Evolutionary conservation across 2,797 vertebrate genomes (phyloP).

Genomic region (Myotis vivesi): DNA sequence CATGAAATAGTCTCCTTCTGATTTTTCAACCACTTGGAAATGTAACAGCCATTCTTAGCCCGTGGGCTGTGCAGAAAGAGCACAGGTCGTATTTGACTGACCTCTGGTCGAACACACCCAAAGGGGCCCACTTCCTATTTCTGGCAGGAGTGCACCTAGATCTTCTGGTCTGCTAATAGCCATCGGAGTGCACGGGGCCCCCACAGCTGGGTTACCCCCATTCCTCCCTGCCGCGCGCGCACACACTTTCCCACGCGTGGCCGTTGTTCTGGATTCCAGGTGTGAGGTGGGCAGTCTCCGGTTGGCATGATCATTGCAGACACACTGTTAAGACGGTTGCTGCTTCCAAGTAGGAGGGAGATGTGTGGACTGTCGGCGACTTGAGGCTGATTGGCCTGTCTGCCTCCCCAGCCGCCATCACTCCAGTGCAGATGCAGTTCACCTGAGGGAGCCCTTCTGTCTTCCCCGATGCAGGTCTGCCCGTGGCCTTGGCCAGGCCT

Average conservation of each 20-base stretch:
- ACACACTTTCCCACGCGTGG: neutral
- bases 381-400: neutral
- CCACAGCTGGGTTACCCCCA: neutral
- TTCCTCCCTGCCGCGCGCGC: neutral
- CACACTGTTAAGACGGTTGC: neutral
- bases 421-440: neutral
- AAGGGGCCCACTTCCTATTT: neutral
- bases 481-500: neutral
- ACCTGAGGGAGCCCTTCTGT: accelerated
- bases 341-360: neutral
- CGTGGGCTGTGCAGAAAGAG: neutral
- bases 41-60: neutral
- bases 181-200: neutral
- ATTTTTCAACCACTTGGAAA: neutral
- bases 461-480: neutral
- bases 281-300: neutral
- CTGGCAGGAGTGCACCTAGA: neutral
- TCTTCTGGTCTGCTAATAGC: neutral
- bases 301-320: neutral
- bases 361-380: neutral
- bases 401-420: too few relatives aligned
- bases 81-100: neutral
- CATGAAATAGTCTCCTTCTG: neutral
- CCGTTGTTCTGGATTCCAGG: neutral
- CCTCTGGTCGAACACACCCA: neutral